phyloP scores from a whole-genome alignment of 2,797 vertebrate species.

The Takifugu rubripes region DNA sequence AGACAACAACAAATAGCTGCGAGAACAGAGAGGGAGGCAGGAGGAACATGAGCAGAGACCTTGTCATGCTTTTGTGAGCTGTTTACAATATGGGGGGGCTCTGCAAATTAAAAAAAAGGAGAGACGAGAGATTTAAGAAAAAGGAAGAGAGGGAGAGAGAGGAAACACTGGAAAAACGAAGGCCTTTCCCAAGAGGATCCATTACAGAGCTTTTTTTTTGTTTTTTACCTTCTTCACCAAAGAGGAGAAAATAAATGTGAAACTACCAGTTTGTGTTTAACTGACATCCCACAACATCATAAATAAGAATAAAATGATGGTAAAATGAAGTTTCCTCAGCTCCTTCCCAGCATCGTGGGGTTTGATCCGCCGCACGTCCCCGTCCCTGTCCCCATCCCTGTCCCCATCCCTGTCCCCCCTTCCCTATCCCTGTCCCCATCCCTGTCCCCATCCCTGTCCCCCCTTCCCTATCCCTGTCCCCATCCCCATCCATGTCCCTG shows the following conservation, averaged over 20 bases:
- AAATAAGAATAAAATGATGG: conserved; percentile 24
- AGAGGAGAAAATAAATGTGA: conserved; percentile 48
- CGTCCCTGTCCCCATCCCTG: no score
- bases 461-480: no score
- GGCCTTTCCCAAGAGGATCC: conserved; percentile 35
- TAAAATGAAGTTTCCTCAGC: conserved; percentile 1
- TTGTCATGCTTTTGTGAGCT: conserved; percentile 87
- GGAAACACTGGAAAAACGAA: conserved; percentile 18
- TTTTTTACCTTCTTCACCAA: conserved; percentile 57
- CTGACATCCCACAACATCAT: conserved; percentile 11
- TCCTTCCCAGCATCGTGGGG: neutral
- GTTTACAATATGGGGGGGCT: conserved; percentile 68
- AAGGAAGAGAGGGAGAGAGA: conserved; percentile 10
- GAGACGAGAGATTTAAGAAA: conserved; percentile 17
- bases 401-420: no score
- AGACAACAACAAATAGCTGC: conserved; percentile 95
- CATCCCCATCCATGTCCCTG: no score
- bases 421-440: no score
- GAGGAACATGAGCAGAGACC: conserved; percentile 85
- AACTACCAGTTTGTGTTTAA: conserved; percentile 43
- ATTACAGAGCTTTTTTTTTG: conserved; percentile 44
- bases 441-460: no score
- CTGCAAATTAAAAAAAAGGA: conserved; percentile 11
- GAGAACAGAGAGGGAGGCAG: conserved; percentile 75
- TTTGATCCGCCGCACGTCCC: conserved; percentile 21